These are phyloP conservation scores for Drosophila sproati DNA, from an alignment of 1,140 invertebrate species.

Conservation along the genomic window DNA sequence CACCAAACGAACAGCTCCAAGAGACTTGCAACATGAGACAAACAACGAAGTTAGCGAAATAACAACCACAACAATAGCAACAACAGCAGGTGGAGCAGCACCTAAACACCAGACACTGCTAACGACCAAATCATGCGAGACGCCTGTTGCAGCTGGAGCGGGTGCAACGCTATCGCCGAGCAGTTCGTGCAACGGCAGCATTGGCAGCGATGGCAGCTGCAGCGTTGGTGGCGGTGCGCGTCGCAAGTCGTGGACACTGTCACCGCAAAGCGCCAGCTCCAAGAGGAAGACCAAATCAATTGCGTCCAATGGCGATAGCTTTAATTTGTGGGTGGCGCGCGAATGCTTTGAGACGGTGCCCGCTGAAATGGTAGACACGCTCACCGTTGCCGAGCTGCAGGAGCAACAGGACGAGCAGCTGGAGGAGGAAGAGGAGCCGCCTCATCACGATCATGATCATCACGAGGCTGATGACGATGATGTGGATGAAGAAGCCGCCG, in stretches of 20 bases:
- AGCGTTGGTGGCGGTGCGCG: slow-evolving; percentile 74
- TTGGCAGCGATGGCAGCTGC: slow-evolving; percentile 69
- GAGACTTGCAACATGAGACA: slow-evolving; percentile 38
- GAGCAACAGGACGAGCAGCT: slow-evolving; percentile 59
- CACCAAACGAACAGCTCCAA: slow-evolving; percentile 36
- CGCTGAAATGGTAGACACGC: slow-evolving; percentile 72
- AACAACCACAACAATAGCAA: not conserved
- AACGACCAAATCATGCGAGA: slow-evolving; percentile 74
- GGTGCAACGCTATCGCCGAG: slow-evolving; percentile 66
- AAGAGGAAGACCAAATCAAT: slow-evolving; percentile 60
- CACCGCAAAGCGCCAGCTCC: slow-evolving; percentile 67
- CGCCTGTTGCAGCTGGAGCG: slow-evolving; percentile 33
- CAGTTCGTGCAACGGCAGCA: slow-evolving; percentile 79
- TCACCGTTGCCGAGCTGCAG: slow-evolving; percentile 65
- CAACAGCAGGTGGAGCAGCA: not conserved
- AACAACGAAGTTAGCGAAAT: slow-evolving; percentile 35
- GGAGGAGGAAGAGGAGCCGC: slow-evolving; percentile 13
- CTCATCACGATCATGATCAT: no score
- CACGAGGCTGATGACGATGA: slow-evolving; percentile 44
- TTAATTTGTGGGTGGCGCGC: slow-evolving; percentile 80
- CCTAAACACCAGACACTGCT: slow-evolving; percentile 65
- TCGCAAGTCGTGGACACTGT: slow-evolving; percentile 79
- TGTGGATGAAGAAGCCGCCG: slow-evolving; percentile 72
- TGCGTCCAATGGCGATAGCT: slow-evolving; percentile 58
- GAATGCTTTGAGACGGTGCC: slow-evolving; percentile 82